Conservation (phyloP, 2,113 vertebrate genomes). For the Prietella phreatophila region DNA sequence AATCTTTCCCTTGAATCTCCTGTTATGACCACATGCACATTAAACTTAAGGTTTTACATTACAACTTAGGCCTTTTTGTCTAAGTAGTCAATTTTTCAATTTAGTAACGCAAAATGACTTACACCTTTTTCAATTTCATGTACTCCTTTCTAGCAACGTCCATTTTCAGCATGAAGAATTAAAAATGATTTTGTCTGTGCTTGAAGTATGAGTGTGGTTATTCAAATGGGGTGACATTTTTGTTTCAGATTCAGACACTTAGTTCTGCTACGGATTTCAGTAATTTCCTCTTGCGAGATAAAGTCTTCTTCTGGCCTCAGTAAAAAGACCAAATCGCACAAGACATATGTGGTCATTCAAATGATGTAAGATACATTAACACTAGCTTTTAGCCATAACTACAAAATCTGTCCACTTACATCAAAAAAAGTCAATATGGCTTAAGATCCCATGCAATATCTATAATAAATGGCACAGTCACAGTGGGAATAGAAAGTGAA, state of each 20-base stretch:
- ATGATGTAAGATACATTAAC: neutral
- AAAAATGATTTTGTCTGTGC: conserved; percentile 31
- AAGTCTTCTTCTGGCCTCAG: neutral
- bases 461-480: too few relatives aligned
- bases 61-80: neutral
- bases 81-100: conserved; percentile 7
- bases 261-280: neutral
- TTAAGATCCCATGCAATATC: neutral
- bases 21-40: neutral
- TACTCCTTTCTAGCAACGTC: conserved; percentile 21
- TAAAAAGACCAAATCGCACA: neutral
- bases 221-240: conserved; percentile 3
- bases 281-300: neutral
- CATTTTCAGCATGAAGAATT: conserved; percentile 33
- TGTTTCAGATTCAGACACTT: neutral
- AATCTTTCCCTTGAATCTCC: neutral
- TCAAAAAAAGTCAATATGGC: neutral
- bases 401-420: neutral
- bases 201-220: conserved; percentile 16
- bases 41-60: conserved; percentile 15
- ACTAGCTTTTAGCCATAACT: neutral
- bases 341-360: neutral
- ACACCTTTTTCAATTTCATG: conserved; percentile 23
- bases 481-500: neutral
- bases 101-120: conserved; percentile 16